Evolutionary conservation across 1,140 invertebrate genomes (phyloP), one percentile per base, ranked within the genome.

Genomic region (Macrocentrus cingulum): DNA sequence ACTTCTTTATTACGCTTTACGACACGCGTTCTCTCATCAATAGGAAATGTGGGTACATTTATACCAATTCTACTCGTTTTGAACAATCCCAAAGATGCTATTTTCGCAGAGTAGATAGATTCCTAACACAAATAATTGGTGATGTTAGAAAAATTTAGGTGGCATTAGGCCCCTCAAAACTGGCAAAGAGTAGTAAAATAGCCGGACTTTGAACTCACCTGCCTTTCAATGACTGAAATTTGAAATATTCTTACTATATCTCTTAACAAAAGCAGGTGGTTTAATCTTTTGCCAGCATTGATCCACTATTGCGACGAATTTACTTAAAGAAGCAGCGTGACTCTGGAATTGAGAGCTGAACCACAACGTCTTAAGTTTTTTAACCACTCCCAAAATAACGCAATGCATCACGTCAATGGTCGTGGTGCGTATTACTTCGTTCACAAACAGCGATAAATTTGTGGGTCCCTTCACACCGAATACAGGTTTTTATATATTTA

Each of bases 161-260:
- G 54, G 49, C 55, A 66, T 46, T 29, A 62, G 46, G 29, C 55
- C 65, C 49, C 37, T 3, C 2, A 66, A 48, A 37, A 66, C 29
- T 25, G 60, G 62, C 9, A 62, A 7, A 41, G 62, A 59, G 22
- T 64, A 66, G 32, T 60, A 60, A 52, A 59, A 59, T 16, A 63
- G 23, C 58, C 55, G 63, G 34, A 56, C 18, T 49, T 41, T 58
- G 1, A 62, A 13, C 50, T 65, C 57, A 16, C 50, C 63, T 19
- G 62, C 44, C 52, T 66, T 66, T 62, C 64, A 66, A 42, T 63
- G 61, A 23, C 18, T 1, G 9, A 63, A 39, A 46, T 66, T 59
- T 6, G 34, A 8, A n/a, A 63, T 39, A 7, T 51, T 49, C n/a
- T 61, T 44, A 8, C 61, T 59, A 58, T 63, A 52, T n/a, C 62